Base-by-base conservation (phyloP, 2,113 vertebrate genomes). In the Excalfactoria chinensis region DNA sequence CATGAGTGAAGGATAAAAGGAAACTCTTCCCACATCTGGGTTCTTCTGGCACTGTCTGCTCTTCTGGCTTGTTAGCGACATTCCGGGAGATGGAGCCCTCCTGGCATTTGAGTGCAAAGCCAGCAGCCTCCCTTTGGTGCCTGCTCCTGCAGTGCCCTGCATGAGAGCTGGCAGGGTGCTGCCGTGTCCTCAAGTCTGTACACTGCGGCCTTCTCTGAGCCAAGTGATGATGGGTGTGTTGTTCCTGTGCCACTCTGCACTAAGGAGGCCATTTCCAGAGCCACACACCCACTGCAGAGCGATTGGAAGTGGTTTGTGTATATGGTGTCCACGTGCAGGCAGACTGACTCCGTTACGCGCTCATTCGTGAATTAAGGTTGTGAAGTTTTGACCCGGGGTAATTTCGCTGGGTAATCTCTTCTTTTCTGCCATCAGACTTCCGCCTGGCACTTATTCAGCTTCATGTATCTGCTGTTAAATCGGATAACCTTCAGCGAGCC, bases 361-460 rank as follows among this genome's bases (percentile, higher is more conserved):
- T 82, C 0, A 1, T 46, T 78, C 41, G 7, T 22, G 58, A 78
- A 46, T 76, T 79, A 6, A 28, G 2, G 60, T 59, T 68, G 67
- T 53, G 35, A 64, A 63, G n/a, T 34, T 63, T 70, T 87, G 81
- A 84, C 28, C 22, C 35, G 21, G 40, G 5, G 11, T 6, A 43
- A 62, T 82, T 59, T n/a, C 51, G 26, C 34, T 95, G 26, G 76
- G 6, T 58, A 1, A 18, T 68, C n/a, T 60, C 91, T 68, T 69
- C 28, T 84, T 94, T 30, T 91, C 83, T 93, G 13, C 73, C 25
- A 9, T 30, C 94, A 99, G 99, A 98, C 89, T 99, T 99, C 92
- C 98, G 98, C 28, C 89, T 99, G 56, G 99, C 99, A 14, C 98
- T 99, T 55, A 97, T 99, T 71, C 99, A 99, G 96, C 97, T 99